Base-by-base conservation (phyloP, 2,113 vertebrate species). In the Ibidorhyncha struthersii region DNA sequence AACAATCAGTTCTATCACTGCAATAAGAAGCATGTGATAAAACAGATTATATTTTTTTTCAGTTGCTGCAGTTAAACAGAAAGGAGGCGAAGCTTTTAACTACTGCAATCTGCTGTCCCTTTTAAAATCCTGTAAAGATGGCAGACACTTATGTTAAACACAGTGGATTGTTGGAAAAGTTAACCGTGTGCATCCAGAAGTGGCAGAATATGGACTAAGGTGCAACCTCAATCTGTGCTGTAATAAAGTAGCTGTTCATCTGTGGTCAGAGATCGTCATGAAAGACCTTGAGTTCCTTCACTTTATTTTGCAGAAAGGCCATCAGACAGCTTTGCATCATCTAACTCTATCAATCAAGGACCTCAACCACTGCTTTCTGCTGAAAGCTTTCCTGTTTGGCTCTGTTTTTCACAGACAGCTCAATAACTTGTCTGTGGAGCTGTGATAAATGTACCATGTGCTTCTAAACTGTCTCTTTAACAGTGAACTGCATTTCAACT, bases 381-480 rank as follows among this genome's bases (percentile, higher is more conserved):
- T 98, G 98, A 98, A 98, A 98, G 98, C 98, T 97, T 98, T 98
- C 98, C 98, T 98, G 97, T 98, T 98, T 98, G 98, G 97, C 98
- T 98, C 97, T 98, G 97, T 97, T 98, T 98, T 97, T 97, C 97
- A 98, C 97, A 98, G 98, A 98, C 98, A 98, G 98, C 98, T 99
- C 98, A 98, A 98, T 99, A 98, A 97, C 98, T 98, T 98, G 98
- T 98, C 98, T 98, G 97, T 98, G 97, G 97, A 96, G 97, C 96
- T 91, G 97, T 98, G 98, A 98, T 98, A 97, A 98, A 98, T 98
- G 97, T 93, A 94, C 95, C 93, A 43, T 91, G 94, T 89, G 91
- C 96, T 97, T 97, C 97, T 97, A 96, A 98, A 95, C 98, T 97
- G 96, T 97, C 97, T 98, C 96, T 97, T 98, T 98, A 98, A 98